These are phyloP conservation scores for Tokudaia muenninki DNA, from an alignment of 2,797 vertebrate species.

Conservation along the genomic window DNA sequence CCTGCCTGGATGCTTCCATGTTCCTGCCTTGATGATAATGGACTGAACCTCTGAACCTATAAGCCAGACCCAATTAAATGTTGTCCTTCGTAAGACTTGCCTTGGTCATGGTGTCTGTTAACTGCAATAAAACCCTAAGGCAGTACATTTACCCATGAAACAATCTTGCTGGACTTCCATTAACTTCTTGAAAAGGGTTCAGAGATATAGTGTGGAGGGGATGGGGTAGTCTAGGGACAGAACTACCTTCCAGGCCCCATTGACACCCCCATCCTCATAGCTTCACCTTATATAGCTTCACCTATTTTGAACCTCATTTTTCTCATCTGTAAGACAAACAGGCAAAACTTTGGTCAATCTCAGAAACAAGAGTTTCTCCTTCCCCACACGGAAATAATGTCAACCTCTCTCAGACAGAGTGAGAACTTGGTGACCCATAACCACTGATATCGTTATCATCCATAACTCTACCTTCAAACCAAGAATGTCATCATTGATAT, in stretches of 20 bases:
- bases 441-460: not conserved
- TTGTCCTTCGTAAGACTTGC: too few relatives aligned
- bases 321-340: constrained; percentile 1
- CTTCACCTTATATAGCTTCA: fast-evolving
- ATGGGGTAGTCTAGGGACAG: not conserved
- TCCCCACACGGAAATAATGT: not conserved
- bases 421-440: not conserved
- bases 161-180: not conserved
- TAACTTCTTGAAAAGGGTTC: not conserved
- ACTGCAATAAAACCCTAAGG: too few relatives aligned
- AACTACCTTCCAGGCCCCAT: fast-evolving
- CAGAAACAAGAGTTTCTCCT: not conserved
- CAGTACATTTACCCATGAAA: not conserved
- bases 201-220: not conserved
- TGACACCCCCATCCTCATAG: not conserved
- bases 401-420: not conserved
- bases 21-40: too few relatives aligned
- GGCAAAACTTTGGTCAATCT: not conserved
- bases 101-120: too few relatives aligned
- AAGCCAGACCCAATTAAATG: too few relatives aligned
- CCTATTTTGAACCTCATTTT: not conserved
- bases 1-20: too few relatives aligned
- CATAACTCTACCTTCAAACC: not conserved
- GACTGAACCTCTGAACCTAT: too few relatives aligned
- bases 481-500: not conserved